phyloP scores from a whole-genome alignment of 1,140 invertebrate genomes.

The Ptiloglossa arizonensis region DNA sequence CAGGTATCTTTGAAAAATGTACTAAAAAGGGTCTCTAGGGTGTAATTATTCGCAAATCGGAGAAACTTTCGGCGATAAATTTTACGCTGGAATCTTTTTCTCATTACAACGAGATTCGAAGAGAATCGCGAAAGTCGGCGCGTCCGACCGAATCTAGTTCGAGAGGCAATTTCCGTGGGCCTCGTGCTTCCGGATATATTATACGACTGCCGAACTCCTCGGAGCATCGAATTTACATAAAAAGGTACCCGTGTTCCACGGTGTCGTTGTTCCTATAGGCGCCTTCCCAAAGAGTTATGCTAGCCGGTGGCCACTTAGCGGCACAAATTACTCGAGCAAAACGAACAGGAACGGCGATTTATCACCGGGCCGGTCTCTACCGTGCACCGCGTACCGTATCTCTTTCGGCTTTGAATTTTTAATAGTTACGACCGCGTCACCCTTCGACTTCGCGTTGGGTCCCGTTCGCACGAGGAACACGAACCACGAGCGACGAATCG shows the following conservation, averaged over 20 bases:
- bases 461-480: background rate
- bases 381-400: constrained; percentile 40
- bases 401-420: constrained; percentile 28
- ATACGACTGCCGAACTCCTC: constrained; percentile 40
- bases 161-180: background rate
- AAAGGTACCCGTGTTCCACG: constrained; percentile 58
- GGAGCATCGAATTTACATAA: constrained; percentile 58
- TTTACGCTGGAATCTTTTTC: no score
- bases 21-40: no score
- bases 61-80: no score
- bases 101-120: no score
- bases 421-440: background rate
- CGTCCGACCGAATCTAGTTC: background rate
- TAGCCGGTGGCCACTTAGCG: constrained; percentile 58
- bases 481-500: background rate
- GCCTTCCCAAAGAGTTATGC: constrained; percentile 60
- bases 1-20: no score
- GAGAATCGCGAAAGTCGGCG: background rate
- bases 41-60: no score
- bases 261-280: constrained; percentile 58
- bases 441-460: background rate
- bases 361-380: constrained; percentile 40
- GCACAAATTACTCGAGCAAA: constrained; percentile 66
- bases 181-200: constrained; percentile 34
- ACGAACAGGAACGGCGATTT: constrained; percentile 61